Conservation (phyloP, 2,113 vertebrate species). For the Gobio gobio region DNA sequence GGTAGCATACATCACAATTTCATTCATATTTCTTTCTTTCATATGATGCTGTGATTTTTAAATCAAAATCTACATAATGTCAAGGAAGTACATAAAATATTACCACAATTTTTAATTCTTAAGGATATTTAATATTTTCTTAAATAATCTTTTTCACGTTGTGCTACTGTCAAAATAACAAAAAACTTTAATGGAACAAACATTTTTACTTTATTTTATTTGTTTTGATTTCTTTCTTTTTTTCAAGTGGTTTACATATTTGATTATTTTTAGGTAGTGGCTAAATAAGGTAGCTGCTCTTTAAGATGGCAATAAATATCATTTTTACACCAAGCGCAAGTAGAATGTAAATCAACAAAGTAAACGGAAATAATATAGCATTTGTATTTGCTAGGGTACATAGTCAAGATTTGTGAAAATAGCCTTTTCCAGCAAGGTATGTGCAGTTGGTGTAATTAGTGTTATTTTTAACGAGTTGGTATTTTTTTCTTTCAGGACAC, state of each 20-base stretch:
- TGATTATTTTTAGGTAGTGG: background rate
- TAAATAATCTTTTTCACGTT: background rate
- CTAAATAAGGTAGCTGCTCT: background rate
- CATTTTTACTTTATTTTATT: background rate
- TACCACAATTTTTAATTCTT: background rate
- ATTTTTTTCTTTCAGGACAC: conserved; percentile 81
- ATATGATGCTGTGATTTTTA: background rate
- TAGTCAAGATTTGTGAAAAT: background rate
- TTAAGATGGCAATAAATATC: background rate
- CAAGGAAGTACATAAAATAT: background rate
- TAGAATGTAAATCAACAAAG: too few species aligned
- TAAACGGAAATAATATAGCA: background rate
- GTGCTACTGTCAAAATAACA: background rate
- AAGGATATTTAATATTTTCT: background rate
- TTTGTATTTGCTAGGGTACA: background rate
- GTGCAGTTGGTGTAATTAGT: background rate
- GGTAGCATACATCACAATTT: background rate
- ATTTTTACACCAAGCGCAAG: background rate
- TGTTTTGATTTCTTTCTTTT: background rate
- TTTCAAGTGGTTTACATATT: background rate
- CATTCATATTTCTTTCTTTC: background rate
- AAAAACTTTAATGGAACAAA: too few species aligned
- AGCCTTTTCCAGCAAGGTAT: background rate
- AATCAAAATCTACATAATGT: background rate
- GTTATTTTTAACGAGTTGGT: background rate